Conservation (phyloP, 1,140 invertebrate species). For the Bombus fervidus region DNA sequence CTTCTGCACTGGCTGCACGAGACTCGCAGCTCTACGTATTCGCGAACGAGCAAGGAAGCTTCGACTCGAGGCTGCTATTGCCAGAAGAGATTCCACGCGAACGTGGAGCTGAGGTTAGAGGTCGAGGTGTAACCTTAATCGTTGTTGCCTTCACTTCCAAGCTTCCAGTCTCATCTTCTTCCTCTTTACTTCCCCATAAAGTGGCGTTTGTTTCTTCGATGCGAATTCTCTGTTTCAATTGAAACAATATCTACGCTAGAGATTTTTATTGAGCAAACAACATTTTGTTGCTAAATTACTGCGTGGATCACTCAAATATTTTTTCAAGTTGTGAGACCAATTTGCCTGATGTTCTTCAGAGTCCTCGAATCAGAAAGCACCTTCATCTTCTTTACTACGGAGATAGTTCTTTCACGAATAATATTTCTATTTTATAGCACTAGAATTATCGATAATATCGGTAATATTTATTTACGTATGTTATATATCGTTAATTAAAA, state of each 20-base stretch:
- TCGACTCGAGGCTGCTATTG: constrained; percentile 44
- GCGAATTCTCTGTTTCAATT: background rate
- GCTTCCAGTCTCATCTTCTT: background rate
- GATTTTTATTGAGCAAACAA: background rate
- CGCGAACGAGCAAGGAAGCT: constrained; percentile 24
- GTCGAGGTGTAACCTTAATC: constrained; percentile 67
- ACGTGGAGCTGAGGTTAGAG: constrained; percentile 52
- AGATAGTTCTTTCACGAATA: too few species aligned
- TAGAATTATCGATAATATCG: too few species aligned
- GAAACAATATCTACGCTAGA: background rate
- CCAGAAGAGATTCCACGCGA: constrained; percentile 56
- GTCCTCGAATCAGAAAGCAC: too few species aligned
- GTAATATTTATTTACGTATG: too few species aligned
- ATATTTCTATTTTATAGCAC: too few species aligned
- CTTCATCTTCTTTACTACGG: too few species aligned
- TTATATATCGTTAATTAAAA: too few species aligned
- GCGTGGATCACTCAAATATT: too few species aligned
- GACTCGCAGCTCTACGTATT: constrained; percentile 43
- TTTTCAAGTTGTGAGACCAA: too few species aligned
- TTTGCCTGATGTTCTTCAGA: too few species aligned
- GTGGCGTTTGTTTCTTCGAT: background rate
- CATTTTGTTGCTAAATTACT: too few species aligned
- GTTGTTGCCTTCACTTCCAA: background rate
- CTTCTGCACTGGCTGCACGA: constrained; percentile 51
- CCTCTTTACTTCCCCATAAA: background rate